Evolutionary conservation across 2,113 vertebrate genomes (phyloP), one percentile per base, ranked within the genome.

Genomic region (Scomber japonicus): DNA sequence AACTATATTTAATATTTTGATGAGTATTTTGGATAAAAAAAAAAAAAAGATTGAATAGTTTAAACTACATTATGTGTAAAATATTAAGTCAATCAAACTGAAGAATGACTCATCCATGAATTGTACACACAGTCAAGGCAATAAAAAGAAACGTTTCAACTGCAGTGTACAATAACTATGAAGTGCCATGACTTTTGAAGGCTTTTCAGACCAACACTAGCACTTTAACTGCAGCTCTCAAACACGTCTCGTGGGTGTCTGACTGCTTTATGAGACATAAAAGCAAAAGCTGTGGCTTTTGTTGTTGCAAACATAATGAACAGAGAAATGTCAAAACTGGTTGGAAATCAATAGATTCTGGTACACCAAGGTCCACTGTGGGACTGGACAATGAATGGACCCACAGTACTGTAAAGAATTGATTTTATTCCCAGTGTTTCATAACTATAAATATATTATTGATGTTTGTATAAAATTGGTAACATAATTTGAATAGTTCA

Each of bases 191-290:
- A 49, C 48, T 61, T n/a, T 60, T 83, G 49, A 80, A 71, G 71
- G 64, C 56, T 40, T 80, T 82, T 70, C 72, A 59, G 54, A 65
- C 16, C 16, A 66, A 50, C 48, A 13, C 35, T 12, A 67, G 67
- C 66, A 60, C 67, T 71, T 50, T 11, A 11, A 51, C 35, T 7
- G 64, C 53, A 46, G 55, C 30, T 67, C 5, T 71, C 31, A 35
- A 14, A 67, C 56, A 50, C n/a, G n/a, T 15, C 55, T 60, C 55
- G 9, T 84, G 21, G 48, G 45, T 53, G 59, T 71, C 69, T 63
- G 3, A 75, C 61, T 53, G 60, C 24, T 80, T 70, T 17, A 45
- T 53, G 59, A 71, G 61, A 16, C 2, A 24, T 54, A 59, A 72
- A 10, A 40, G 68, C 45, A 54, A 70, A 63, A 53, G 68, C 56